Evolutionary conservation across 2,797 vertebrate genomes (phyloP), one percentile per base, ranked within the genome.

Genomic region (Schizopygopsis malacanthus): DNA sequence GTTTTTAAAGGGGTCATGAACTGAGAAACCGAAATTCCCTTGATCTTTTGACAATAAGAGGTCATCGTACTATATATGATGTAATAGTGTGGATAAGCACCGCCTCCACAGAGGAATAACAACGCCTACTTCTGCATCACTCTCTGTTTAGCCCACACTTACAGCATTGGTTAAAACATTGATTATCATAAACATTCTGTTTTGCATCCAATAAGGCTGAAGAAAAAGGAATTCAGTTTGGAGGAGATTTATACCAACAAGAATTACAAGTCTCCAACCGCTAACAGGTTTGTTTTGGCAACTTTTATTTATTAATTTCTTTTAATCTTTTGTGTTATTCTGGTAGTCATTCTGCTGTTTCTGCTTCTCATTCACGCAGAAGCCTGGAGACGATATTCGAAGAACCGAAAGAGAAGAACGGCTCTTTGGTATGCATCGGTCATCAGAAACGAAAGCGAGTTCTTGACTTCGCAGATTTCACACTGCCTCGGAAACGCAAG

Each of bases 161-260:
- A 8, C 52, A 20, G 20, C 52, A 54, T 25, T 4, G n/a, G n/a
- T 61, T 61, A 61, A 61, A 63, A 28, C 59, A 13, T 25, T 13
- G n/a, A 25, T 25, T 25, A 61, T 13, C n/a, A 25, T 25, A 43
- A 43, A 43, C 8, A 43, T 43, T 43, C 10, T 72, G 1, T 50
- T 16, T 84, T 56, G 0, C 86, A 92, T 87, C 16, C 84, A 92
- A 93, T 82, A 89, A 99, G 98, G 91, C 92, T 98, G 90, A 98
- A 97, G 93, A 99, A 99, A 92, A 99, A 98, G 87, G 97, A 97
- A 89, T 99, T 99, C 92, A 99, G 97, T 92, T 94, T 99, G 91
- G 98, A 99, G 93, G 98, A 99, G 94, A 99, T 99, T 90, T 99
- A 99, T 89, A 99, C 97, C 82, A 99, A 99, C 93, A 97, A 99